Evolutionary conservation across 2,797 vertebrate genomes (phyloP), one percentile per base, ranked within the genome.

Genomic region (Phoeniculus purpureus): DNA sequence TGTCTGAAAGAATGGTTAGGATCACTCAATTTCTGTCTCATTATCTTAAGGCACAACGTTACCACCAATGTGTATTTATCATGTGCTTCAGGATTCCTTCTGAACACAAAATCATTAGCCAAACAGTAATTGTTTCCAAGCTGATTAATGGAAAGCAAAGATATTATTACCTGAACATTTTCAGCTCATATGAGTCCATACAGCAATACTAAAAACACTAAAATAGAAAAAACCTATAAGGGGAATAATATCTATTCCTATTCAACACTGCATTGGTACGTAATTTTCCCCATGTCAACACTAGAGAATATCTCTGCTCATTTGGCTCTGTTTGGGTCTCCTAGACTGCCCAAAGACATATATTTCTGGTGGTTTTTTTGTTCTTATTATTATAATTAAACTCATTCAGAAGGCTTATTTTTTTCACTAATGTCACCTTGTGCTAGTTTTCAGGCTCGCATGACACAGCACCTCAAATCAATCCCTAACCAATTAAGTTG

Each of bases 111-210:
- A 77, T 65, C 54, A 61, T 81, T 74, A 89, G 68, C 16, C 52
- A 67, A 77, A 87, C 29, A 89, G 75, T 34, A 74, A 32, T 47
- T 71, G 34, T 64, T 58, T 89, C 25, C 56, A 89, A 80, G 54
- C 0, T 67, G 45, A 82, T 79, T 60, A 84, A 70, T 8, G 25
- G 40, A 79, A 85, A 89, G 27, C 34, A 71, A 70, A 79, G 22
- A 60, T n/a, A 81, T 9, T 29, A 72, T 54, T 51, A 85, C 50
- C 34, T 54, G 58, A 82, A 92, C 61, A 82, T 16, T 77, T 54
- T 70, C 31, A 67, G 65, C 45, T 85, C 40, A 89, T 22, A 54
- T 4, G 73, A 76, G 51, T 66, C 21, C 21, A 73, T 1, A 12
- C 5, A 72, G 23, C 4, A 86, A 27, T 32, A 81, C 27, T 72